phyloP scores from a whole-genome alignment of 2,797 vertebrate species.

The Eupleurogrammus muticus region DNA sequence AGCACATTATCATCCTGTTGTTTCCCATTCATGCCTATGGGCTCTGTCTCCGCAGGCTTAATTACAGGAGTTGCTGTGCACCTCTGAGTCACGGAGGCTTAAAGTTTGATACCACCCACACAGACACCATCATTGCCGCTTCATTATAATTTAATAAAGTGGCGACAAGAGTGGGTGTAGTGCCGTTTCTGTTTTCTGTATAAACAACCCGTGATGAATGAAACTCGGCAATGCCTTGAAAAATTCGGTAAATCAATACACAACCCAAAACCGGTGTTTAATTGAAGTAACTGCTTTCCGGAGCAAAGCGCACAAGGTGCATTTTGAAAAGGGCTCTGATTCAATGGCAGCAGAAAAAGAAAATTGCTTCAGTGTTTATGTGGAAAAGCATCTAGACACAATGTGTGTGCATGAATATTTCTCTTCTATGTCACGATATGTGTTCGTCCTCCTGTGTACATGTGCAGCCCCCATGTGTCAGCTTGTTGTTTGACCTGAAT shows the following conservation, averaged over 20 bases:
- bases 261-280: slow-evolving; percentile 23
- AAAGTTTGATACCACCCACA: slow-evolving; percentile 61
- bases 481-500: slow-evolving; percentile 18
- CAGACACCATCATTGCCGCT: slow-evolving; percentile 32
- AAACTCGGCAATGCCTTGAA: slow-evolving; percentile 25
- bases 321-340: slow-evolving; percentile 1
- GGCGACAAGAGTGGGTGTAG: slow-evolving; percentile 7
- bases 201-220: slow-evolving; percentile 43
- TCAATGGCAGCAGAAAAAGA: neutral
- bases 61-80: slow-evolving; percentile 56
- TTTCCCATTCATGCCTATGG: slow-evolving; percentile 24
- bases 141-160: slow-evolving; percentile 37
- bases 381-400: too few relatives aligned
- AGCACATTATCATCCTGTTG: slow-evolving; percentile 37
- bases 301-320: neutral
- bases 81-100: slow-evolving; percentile 36
- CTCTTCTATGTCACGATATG: neutral
- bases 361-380: slow-evolving; percentile 3
- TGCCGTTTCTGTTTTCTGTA: slow-evolving; percentile 24
- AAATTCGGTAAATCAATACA: slow-evolving; percentile 5
- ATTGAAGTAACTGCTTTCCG: slow-evolving; percentile 17
- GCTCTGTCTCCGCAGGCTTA: slow-evolving; percentile 27
- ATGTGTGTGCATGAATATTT: slow-evolving; percentile 1
- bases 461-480: slow-evolving; percentile 27
- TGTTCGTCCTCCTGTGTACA: neutral